Base-by-base conservation (phyloP, 2,797 vertebrate species). In the Lateolabrax maculatus region DNA sequence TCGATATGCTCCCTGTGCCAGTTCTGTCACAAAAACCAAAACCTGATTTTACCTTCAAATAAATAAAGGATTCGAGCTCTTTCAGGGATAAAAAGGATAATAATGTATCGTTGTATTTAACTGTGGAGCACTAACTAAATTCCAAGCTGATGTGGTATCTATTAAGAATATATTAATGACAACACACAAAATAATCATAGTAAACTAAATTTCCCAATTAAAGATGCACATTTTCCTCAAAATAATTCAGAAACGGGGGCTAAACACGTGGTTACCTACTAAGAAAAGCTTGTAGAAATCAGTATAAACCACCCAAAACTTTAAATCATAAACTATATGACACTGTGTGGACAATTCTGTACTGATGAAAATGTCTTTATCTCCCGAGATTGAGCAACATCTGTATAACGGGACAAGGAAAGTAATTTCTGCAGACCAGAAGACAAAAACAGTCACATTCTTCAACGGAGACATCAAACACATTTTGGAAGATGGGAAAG, bases 391-490 rank as follows among this genome's bases (percentile, higher is more conserved):
- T 25, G 92, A 94, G 65, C 78, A 80, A 51, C 37, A 92, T 9
- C 67, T 93, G 6, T 78, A 81, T 0, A 79, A 92, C 0, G 89
- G 92, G 55, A 93, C 93, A 1, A 89, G 79, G 83, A 95, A 94
- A 74, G 93, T 95, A 53, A 83, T 89, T 4, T 88, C 90, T 3
- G 69, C 85, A 0, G 94, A 96, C 68, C 87, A 79, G 78, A 93
- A 87, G 29, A 90, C 85, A 5, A 87, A 84, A 18, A 81, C 61
- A 0, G 84, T 95, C 48, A 87, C 69, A 0, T 95, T 95, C 86
- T 88, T 89, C 48, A 96, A 95, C 3, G 94, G 94, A 16, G 95
- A 96, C 25, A 7, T 96, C 79, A 96, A 94, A 85, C 94, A 91
- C 68, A 86, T 90, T 9, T 80, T 92, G 80, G 81, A 93, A 21